Base-by-base conservation (phyloP, 2,113 vertebrate species). In the Halichoeres trimaculatus region DNA sequence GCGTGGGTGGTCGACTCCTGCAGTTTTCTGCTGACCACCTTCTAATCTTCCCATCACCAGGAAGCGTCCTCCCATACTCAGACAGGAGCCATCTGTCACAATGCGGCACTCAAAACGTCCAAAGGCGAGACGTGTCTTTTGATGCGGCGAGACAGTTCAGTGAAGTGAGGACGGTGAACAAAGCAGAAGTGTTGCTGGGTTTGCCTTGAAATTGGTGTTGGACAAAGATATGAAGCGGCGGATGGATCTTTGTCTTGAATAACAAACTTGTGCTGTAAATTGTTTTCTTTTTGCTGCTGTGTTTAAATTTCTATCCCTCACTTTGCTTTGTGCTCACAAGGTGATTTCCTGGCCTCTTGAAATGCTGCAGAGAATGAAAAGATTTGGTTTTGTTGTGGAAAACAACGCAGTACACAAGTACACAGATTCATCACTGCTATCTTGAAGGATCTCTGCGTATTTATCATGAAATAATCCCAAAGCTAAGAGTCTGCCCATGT, bases 81-180 rank as follows among this genome's bases (percentile, higher is more conserved):
- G 48, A 65, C 50, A n/a, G 12, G 12, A 59, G n/a, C 53, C 53
- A 41, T 59, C 57, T 58, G 71, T 60, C 74, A 53, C 53, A 4
- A 1, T 51, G 26, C 36, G 2, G 43, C 9, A 0, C 59, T 63
- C 71, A 60, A 40, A 64, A 52, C 40, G 60, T 67, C 16, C 14
- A 40, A 43, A 66, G 47, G 59, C 14, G 12, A 51, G 47, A 24
- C 47, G 35, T 17, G 5, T 38, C 36, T 62, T 66, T 75, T 14
- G n/a, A 54, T 63, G 43, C 48, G 5, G 34, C 50, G 0, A 59
- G 47, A 68, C 35, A 34, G 13, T 54, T 26, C 52, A 19, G 53
- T 35, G 40, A 45, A 57, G 53, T 47, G 26, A 66, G 30, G 24
- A 47, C n/a, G 36, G 40, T 19, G 40, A 51, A 34, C 41, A 61